These are phyloP conservation scores for Paramormyrops hopkinsi DNA, from an alignment of 2,797 vertebrate genomes.

Conservation along the genomic window DNA sequence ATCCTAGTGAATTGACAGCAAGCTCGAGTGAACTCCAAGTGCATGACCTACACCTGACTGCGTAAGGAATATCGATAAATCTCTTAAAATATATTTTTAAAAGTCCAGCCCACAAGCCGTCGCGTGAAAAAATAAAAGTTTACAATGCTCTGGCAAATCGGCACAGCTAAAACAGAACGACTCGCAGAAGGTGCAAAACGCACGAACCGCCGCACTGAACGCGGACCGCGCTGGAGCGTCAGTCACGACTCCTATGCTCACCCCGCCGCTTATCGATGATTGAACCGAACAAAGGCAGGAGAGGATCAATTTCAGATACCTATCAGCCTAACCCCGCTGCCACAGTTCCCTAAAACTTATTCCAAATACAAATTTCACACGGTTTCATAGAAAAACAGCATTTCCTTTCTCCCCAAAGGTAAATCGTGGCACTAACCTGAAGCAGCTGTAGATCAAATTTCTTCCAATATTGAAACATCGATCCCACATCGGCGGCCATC, in stretches of 20 bases:
- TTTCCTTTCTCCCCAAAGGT: slow-evolving; percentile 20
- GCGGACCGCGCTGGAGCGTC: not conserved
- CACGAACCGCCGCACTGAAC: not conserved
- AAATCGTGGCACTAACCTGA: slow-evolving; percentile 57
- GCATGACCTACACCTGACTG: slow-evolving; percentile 30
- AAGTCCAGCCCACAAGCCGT: slow-evolving; percentile 47
- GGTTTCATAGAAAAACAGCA: slow-evolving; percentile 22
- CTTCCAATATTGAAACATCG: slow-evolving; percentile 68
- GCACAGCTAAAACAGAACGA: slow-evolving; percentile 20
- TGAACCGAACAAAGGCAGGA: slow-evolving; percentile 69
- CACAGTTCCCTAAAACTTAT: slow-evolving; percentile 4
- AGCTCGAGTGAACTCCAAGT: slow-evolving; percentile 33
- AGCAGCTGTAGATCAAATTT: slow-evolving; percentile 66
- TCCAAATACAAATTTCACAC: slow-evolving; percentile 16
- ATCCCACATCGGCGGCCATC: slow-evolving; percentile 75
- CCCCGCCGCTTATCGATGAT: slow-evolving; percentile 53
- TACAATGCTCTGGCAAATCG: slow-evolving; percentile 40
- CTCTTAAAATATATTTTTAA: slow-evolving; percentile 21
- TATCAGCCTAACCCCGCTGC: slow-evolving; percentile 47
- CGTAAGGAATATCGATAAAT: not conserved
- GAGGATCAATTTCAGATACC: slow-evolving; percentile 63
- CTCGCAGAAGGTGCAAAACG: not conserved
- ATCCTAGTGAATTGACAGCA: not conserved
- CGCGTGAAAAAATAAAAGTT: slow-evolving; percentile 61
- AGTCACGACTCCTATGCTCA: slow-evolving; percentile 25